These are phyloP conservation scores for Tanypteryx hageni DNA, from an alignment of 2,888 invertebrate genomes.

Conservation along the genomic window DNA sequence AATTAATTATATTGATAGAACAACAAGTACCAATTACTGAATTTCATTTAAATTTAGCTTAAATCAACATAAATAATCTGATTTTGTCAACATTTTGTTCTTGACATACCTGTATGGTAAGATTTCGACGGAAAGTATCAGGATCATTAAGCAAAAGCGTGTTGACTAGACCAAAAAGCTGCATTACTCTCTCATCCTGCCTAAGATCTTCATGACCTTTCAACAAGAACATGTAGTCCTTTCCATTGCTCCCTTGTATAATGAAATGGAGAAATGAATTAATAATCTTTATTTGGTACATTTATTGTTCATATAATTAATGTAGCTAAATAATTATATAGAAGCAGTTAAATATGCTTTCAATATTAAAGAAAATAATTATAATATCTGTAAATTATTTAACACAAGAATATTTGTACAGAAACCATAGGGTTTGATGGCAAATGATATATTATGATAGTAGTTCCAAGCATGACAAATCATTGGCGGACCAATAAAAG, in stretches of 20 bases:
- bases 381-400: no score
- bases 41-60: neutral
- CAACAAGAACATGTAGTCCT: conserved; percentile 98
- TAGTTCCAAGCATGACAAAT: no score
- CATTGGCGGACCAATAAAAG: no score
- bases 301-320: no score
- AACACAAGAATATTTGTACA: no score
- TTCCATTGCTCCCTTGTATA: conserved; percentile 93
- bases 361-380: no score
- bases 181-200: conserved; percentile 99
- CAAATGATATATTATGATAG: no score
- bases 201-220: conserved; percentile 99
- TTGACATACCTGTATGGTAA: conserved; percentile 79
- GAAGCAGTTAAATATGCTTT: no score
- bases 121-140: conserved; percentile 94
- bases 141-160: conserved; percentile 96
- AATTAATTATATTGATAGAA: no score
- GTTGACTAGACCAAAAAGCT: conserved; percentile 97
- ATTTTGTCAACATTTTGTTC: neutral
- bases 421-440: no score
- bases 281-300: no score
- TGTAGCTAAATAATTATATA: no score
- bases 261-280: neutral
- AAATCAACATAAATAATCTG: neutral
- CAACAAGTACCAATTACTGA: neutral